Percentiles rank a stretch among this genome's conserved stretches.
Conservation (phyloP, 1,140 invertebrate genomes). For the Psilanteris sp. region DNA sequence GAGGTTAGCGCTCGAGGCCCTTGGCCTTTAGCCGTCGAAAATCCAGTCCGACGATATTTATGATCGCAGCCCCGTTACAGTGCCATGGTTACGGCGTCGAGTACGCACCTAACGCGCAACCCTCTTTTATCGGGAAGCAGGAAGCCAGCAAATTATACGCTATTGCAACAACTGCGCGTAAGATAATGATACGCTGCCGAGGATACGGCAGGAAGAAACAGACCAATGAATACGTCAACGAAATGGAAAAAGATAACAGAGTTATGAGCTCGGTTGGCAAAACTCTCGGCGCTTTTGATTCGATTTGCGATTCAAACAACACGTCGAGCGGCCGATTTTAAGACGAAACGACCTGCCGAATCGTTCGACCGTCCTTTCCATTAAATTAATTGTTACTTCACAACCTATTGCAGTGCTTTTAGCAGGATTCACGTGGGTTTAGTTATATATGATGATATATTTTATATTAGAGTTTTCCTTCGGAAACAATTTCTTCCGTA, state of each 20-base stretch:
- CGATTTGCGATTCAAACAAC: conserved; percentile 18
- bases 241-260: conserved; percentile 51
- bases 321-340: neutral
- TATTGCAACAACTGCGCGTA: conserved; percentile 58
- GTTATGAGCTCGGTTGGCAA: conserved; percentile 22
- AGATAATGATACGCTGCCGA: conserved; percentile 57
- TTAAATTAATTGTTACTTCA: conserved; percentile 18
- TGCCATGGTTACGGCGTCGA: conserved; percentile 48
- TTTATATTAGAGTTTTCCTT: too few species aligned
- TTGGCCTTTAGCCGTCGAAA: conserved; percentile 57
- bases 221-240: conserved; percentile 53
- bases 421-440: too few species aligned
- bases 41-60: conserved; percentile 46
- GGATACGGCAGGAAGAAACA: conserved; percentile 42
- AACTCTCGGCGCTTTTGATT: conserved; percentile 24
- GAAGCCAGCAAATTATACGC: conserved; percentile 60
- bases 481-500: too few species aligned
- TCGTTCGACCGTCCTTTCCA: neutral
- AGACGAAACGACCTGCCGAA: conserved; percentile 21
- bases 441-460: too few species aligned
- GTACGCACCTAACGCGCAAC: conserved; percentile 40
- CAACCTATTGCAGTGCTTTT: too few species aligned
- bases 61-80: conserved; percentile 38
- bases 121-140: conserved; percentile 61
- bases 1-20: conserved; percentile 29